Base-by-base conservation (phyloP, 2,888 invertebrate genomes). In the Drosophila leonis region DNA sequence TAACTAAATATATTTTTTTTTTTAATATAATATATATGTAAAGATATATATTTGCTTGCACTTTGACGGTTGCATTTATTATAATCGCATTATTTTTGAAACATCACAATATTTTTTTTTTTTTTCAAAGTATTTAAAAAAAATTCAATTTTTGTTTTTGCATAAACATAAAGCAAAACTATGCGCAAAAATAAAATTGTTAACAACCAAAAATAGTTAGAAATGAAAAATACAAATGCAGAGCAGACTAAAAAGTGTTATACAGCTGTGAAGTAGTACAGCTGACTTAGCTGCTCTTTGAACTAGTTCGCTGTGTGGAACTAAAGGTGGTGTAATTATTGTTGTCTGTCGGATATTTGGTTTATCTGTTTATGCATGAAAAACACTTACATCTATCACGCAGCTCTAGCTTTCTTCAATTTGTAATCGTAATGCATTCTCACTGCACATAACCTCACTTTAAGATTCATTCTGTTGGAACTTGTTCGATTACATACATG, bases 1-100 rank as follows among this genome's bases (percentile, higher is more conserved):
- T 92, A 92, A 92, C 88, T 88, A 85, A 82, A 84, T 71, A 37
- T 69, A n/a, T 54, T 65, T 69, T 20, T 54, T 65, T 35, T 3
- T 24, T 24, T 24, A 24, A 24, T 24, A 35, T 24, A 35, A 48
- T 10, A 48, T 48, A 48, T 48, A 48, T 55, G 24, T 57, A 44
- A 20, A 41, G 13, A 44, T 44, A 37, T 80, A 82, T 87, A 85
- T 85, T 80, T 88, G 82, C 82, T 88, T 88, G 90, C 85, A 89
- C 81, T 89, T 80, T 85, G 72, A 74, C 70, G 78, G 72, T 78
- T 80, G 86, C 83, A 87, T 78, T 76, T 69, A 56, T 67, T 29
- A 48, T 55, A 60, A 70, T 70, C 75, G 70, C 70, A 77, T 61
- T 42, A 63, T 41, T 86, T 73, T 65, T 37, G 37, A 55, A 77